These are phyloP conservation scores for Alviniconcha marisindica DNA, from an alignment of 1,140 invertebrate species.

Conservation along the genomic window DNA sequence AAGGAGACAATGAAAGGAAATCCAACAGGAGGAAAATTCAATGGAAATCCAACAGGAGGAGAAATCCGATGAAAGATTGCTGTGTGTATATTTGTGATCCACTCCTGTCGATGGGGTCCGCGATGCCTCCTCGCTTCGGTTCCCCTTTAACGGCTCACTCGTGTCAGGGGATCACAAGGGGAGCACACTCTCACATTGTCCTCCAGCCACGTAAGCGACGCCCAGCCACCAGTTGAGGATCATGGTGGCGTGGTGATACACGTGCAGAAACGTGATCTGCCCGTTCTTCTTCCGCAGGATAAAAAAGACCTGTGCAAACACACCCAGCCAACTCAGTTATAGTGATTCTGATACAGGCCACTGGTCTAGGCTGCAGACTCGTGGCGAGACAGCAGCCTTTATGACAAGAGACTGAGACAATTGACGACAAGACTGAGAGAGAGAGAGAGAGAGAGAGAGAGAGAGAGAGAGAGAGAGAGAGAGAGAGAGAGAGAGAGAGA, in stretches of 20 bases:
- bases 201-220: constrained; percentile 21
- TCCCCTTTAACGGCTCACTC: too few species aligned
- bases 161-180: too few species aligned
- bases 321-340: too few species aligned
- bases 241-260: constrained; percentile 86
- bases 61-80: too few species aligned
- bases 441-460: constrained; percentile 20
- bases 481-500: constrained; percentile 25
- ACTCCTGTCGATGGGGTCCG: too few species aligned
- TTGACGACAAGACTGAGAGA: constrained; percentile 3
- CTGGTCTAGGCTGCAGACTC: too few species aligned
- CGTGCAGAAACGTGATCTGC: constrained; percentile 89
- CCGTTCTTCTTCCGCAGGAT: constrained; percentile 88
- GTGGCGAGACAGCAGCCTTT: too few species aligned
- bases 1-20: background rate
- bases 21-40: background rate
- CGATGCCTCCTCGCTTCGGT: too few species aligned
- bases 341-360: too few species aligned
- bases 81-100: too few species aligned
- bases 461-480: constrained; percentile 22
- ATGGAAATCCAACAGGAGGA: too few species aligned
- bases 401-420: too few species aligned
- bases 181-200: constrained; percentile 1
- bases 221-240: constrained; percentile 46
- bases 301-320: constrained; percentile 89